Percentiles rank a stretch among this genome's conserved stretches.
These are phyloP conservation scores for Luffia ferchaultella DNA, from an alignment of 2,888 invertebrate genomes.

Conservation along the genomic window DNA sequence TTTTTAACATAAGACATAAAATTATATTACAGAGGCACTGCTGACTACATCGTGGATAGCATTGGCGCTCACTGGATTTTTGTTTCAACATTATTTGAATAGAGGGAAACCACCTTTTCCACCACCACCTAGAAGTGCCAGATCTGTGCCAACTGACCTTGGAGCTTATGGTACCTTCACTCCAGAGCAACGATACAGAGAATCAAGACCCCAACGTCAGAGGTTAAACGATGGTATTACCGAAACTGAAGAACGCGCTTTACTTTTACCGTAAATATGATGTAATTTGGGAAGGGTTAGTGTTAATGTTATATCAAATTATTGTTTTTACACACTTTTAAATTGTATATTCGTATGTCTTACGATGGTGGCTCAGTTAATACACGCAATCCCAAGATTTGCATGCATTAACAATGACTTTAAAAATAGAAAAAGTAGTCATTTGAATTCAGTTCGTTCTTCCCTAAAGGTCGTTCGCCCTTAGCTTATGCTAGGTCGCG, in stretches of 20 bases:
- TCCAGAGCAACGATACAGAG: conserved; percentile 13
- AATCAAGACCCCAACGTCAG: conserved; percentile 16
- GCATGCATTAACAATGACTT: too few relatives aligned
- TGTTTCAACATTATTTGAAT: conserved; percentile 63
- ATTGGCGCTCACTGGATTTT: conserved; percentile 57
- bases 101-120: conserved; percentile 70
- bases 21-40: conserved; percentile 59
- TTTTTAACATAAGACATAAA: too few relatives aligned
- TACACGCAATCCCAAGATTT: too few relatives aligned
- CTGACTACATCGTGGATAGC: conserved; percentile 62
- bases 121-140: conserved; percentile 55
- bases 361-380: too few relatives aligned
- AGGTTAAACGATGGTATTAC: conserved; percentile 13
- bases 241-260: conserved; percentile 21
- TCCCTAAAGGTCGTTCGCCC: too few relatives aligned
- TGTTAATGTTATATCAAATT: too few relatives aligned
- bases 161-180: conserved; percentile 57
- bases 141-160: conserved; percentile 26
- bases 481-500: too few relatives aligned
- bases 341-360: too few relatives aligned
- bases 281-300: background rate
- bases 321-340: too few relatives aligned
- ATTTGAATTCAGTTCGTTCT: too few relatives aligned
- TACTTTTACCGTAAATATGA: conserved; percentile 20
- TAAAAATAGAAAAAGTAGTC: too few relatives aligned